These are phyloP conservation scores for Pyrgilauda ruficollis DNA, from an alignment of 2,113 vertebrate species.

Conservation along the genomic window DNA sequence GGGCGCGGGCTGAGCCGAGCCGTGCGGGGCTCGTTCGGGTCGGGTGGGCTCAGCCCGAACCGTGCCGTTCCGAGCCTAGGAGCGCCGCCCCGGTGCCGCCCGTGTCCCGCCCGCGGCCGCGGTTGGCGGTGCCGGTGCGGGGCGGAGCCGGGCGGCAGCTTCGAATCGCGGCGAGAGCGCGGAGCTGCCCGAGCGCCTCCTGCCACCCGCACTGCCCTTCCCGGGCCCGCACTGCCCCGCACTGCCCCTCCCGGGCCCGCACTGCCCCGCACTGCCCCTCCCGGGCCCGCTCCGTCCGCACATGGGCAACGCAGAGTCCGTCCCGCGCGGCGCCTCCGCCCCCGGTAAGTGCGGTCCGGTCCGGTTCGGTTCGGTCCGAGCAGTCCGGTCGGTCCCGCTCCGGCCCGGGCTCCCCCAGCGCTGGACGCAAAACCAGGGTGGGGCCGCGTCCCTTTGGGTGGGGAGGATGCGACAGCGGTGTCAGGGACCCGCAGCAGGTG, in stretches of 20 bases:
- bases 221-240: background rate
- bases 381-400: too few species aligned
- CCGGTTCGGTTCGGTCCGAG: too few species aligned
- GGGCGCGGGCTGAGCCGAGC: background rate
- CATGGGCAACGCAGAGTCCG: constrained; percentile 60
- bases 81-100: background rate
- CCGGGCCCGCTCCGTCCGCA: background rate
- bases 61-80: background rate
- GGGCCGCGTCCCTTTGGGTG: background rate
- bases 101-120: background rate
- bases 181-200: background rate
- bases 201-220: accelerated
- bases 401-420: background rate
- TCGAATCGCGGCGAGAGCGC: background rate
- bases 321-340: background rate
- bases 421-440: accelerated
- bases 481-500: accelerated
- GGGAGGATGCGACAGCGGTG: background rate
- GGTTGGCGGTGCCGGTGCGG: background rate
- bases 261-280: background rate
- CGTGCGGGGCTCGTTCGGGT: too few species aligned
- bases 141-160: constrained; percentile 44
- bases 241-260: background rate
- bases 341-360: background rate
- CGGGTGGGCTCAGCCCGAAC: too few species aligned